Percentiles rank a stretch among this genome's conserved stretches.
These are phyloP conservation scores for Rallus crepitans DNA, from an alignment of 2,797 vertebrate species.

Conservation along the genomic window DNA sequence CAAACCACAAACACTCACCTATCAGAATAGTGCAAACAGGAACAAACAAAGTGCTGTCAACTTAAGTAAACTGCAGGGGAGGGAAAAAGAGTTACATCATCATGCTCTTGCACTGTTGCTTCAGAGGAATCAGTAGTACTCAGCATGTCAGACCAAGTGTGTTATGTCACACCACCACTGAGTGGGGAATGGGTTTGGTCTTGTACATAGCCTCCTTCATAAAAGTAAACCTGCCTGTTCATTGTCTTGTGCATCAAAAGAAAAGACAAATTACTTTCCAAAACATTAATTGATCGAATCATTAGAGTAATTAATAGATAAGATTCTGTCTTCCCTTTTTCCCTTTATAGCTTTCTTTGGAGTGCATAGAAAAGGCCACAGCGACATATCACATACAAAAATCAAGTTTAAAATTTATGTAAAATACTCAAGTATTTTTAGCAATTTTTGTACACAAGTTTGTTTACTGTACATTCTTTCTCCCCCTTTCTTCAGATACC, in stretches of 20 bases:
- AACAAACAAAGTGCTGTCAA: constrained; percentile 53
- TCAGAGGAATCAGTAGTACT: constrained; percentile 61
- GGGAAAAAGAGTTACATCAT: neutral
- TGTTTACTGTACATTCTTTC: constrained; percentile 3
- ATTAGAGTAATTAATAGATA: neutral
- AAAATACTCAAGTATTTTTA: constrained; percentile 60
- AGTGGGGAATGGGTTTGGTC: neutral
- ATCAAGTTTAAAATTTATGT: constrained; percentile 44
- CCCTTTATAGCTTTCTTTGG: constrained; percentile 34
- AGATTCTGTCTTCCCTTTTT: constrained; percentile 2
- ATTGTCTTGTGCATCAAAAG: neutral
- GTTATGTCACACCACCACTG: neutral
- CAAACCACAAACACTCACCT: neutral
- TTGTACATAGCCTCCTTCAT: constrained; percentile 25
- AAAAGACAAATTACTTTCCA: neutral
- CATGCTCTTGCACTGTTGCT: neutral
- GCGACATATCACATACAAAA: constrained; percentile 31
- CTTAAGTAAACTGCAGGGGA: constrained; percentile 13
- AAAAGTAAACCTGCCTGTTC: neutral
- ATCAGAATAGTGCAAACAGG: constrained; percentile 68
- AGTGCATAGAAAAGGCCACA: constrained; percentile 33
- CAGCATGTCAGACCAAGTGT: neutral
- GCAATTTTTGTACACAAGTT: constrained; percentile 20
- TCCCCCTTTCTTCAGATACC: neutral
- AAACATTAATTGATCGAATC: neutral